Conservation (phyloP, 2,888 invertebrate species). For the Encarsia formosa region DNA sequence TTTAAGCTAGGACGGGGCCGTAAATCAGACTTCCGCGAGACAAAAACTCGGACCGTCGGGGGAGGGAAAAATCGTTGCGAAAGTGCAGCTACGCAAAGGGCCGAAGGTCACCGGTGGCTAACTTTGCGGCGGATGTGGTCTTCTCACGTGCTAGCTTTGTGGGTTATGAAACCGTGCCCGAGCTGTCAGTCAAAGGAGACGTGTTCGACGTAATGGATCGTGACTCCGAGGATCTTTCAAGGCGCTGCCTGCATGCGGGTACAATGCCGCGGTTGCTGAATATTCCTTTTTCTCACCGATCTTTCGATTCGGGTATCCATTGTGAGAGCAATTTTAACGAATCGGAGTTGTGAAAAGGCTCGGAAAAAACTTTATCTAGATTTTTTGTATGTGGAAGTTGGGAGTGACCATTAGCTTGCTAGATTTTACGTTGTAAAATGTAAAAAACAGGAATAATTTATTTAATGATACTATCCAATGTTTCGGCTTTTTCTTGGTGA, state of each 20-base stretch:
- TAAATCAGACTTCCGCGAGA: conserved; percentile 43
- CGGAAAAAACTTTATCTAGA: too few species aligned
- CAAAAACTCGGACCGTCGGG: background rate
- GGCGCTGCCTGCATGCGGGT: background rate
- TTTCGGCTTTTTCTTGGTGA: too few species aligned
- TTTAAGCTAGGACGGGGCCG: conserved; percentile 36
- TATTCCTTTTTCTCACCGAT: conserved; percentile 17
- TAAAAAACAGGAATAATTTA: too few species aligned
- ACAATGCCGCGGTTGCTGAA: too few species aligned
- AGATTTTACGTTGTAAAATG: too few species aligned
- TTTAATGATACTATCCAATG: too few species aligned
- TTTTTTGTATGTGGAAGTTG: too few species aligned
- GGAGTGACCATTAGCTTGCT: too few species aligned
- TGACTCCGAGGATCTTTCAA: background rate
- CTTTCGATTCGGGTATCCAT: background rate
- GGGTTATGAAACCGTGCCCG: background rate
- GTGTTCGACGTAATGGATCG: conserved; percentile 12
- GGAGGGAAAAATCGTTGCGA: background rate
- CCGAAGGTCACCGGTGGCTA: too few species aligned
- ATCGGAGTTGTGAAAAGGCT: too few species aligned
- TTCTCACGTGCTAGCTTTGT: too few species aligned
- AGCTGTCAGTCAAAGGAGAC: background rate
- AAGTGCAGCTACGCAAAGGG: conserved; percentile 1
- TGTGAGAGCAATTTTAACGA: too few species aligned
- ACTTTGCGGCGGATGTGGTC: conserved; percentile 5